Percentiles rank a stretch among this genome's conserved stretches.
These are phyloP conservation scores for Prunella himalayana DNA, from an alignment of 2,113 vertebrate species.

Conservation along the genomic window DNA sequence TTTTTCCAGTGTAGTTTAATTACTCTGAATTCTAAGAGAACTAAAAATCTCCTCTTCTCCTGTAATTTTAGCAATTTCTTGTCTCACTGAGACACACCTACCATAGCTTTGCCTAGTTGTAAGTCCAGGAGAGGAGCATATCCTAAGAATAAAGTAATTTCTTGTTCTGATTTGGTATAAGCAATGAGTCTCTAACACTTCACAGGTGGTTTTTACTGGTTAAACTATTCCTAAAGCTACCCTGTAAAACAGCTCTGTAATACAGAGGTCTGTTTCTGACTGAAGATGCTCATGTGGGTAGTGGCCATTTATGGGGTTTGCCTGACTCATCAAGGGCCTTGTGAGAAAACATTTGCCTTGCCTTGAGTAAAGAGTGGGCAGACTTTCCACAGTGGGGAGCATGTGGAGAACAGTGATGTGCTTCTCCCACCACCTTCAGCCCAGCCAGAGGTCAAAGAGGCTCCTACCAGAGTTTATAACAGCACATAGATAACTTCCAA, in stretches of 20 bases:
- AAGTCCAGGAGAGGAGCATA: neutral
- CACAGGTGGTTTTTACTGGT: neutral
- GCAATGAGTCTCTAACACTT: neutral
- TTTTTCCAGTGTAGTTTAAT: neutral
- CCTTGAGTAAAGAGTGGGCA: neutral
- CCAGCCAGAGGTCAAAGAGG: neutral
- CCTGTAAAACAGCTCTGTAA: neutral
- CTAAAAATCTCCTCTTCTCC: neutral
- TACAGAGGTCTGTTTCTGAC: neutral
- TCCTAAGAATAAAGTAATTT: neutral
- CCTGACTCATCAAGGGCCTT: neutral
- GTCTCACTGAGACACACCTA: neutral
- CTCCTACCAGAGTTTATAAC: neutral
- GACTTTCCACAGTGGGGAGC: neutral
- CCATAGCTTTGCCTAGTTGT: neutral
- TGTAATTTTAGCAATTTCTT: neutral
- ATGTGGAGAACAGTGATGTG: neutral
- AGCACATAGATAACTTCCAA: neutral
- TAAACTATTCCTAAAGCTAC: neutral
- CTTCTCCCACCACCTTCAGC: neutral
- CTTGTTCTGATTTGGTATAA: neutral
- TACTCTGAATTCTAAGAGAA: neutral
- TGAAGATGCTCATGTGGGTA: neutral
- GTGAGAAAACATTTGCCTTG: neutral
- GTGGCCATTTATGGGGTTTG: neutral